Base-by-base conservation (phyloP, 2,797 vertebrate species). In the Sebastes itinus region DNA sequence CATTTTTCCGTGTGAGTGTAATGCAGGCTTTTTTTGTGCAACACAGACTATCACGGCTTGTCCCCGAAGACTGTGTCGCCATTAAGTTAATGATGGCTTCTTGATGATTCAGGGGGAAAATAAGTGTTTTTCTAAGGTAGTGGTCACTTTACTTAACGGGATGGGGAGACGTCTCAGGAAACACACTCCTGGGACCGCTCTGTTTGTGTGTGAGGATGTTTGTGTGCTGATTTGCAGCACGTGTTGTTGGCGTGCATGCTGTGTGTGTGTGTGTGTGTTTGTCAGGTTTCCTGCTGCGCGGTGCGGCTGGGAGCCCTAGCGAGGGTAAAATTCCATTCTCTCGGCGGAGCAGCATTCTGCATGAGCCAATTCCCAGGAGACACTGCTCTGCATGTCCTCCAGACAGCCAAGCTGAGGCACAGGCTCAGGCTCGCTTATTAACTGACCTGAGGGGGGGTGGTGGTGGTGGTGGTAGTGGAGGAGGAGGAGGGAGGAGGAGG, bases 271-370 rank as follows among this genome's bases (percentile, higher is more conserved):
- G 77, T 80, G 77, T 76, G 58, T 73, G 88, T 88, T 67, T 88
- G 91, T 93, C 89, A 88, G 91, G 92, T 92, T 91, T 94, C 94
- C 93, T 94, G 92, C 93, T 92, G 95, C 93, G 96, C 89, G 92
- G 95, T 94, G 92, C 94, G 94, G 94, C 96, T 95, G 94, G 89
- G 92, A 96, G 95, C 95, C 95, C 94, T 95, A 95, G 96, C 96
- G 92, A 97, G 97, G 95, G 96, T 97, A 98, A 97, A 98, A 98
- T 98, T 98, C 97, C 96, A 97, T 96, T 97, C 96, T 96, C 97
- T 97, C 96, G 91, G 95, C 90, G 87, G 95, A 96, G 95, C 94
- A 96, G 95, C 93, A 95, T 97, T 97, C 97, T 98, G 97, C 97
- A 97, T 97, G 97, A 97, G 96, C 95, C 92, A 94, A 90, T 95